Evolutionary conservation across 2,797 vertebrate genomes (phyloP), one percentile per base, ranked within the genome.

Genomic region (Pipistrellus pipistrellus): DNA sequence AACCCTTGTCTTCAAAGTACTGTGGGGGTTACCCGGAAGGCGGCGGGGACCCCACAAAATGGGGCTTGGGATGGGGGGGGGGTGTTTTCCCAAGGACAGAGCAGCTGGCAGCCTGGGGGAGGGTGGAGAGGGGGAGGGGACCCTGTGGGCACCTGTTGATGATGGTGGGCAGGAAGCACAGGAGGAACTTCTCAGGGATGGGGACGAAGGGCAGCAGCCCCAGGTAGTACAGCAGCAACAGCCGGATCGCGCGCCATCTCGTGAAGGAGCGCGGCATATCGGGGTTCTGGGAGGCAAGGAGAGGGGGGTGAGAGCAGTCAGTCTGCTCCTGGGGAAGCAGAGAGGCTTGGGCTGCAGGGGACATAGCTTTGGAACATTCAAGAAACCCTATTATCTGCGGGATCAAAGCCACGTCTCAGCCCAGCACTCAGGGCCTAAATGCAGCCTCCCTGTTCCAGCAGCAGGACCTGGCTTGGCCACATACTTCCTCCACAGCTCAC

Each of bases 221-320:
- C 73, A 97, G 69, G 73, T 97, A 98, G 18, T 97, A 98, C 8
- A 97, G 64, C 38, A 98, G 76, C 25, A 98, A 30, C 64, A 98
- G 2, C 84, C 95, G 32, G 23, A 95, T 0, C 0, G 71, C 89
- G 6, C 97, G 85, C 20, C 46, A 25, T 12, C 93, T 23, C 0
- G 97, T 97, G 90, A 98, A 97, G 95, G 97, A 95, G 32, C 23
- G 27, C 0, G 98, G 98, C 98, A 98, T 98, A 30, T 97, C 86
- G 0, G 97, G 96, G 76, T 98, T 98, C 98, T 98, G 89, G 51
- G 93, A 27, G 48, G 59, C 55, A 80, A 75, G 23, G 62, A 10
- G 46, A 10, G 10, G 46, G 77, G 25, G 53, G 35, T 30, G 44
- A 82, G 85, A 78, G 44, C 12, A 23, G 11, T 46, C 48, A 8